Evolutionary conservation across 30 jellyfish, hydroid and myxozoan species (phyloP), one percentile per base, ranked within the genome.

Genomic region (Clytia hemisphaerica): DNA sequence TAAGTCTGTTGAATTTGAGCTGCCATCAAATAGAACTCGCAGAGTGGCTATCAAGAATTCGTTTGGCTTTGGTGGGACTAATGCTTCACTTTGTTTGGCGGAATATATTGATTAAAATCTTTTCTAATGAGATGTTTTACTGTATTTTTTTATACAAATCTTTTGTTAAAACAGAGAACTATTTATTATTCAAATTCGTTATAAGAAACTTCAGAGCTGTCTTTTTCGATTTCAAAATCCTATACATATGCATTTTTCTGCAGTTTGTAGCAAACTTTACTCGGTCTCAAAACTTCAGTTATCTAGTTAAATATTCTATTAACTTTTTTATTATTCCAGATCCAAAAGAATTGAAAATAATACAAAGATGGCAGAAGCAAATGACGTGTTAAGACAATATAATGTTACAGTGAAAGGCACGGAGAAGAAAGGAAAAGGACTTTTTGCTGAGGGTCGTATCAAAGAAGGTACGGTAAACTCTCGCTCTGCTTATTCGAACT

Each of bases 21-120:
- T 47, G 4, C 16, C 18, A 19, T 29, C 9, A 21, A 45, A 44
- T 48, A 82, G 87, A 61, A 29, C 29, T 5, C 68, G 97, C 14
- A 75, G 92, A 45, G 51, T 88, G 42, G 99, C 99, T 5, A 18
- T 90, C 55, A 69, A 80, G 21, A 90, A 90, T 69, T 82, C 95
- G 7, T 90, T 90, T 57, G 99, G 99, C 2, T 90, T 90, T 83
- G 99, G 99, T 57, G 99, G 99, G 26, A 77, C 95, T 3, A 90
- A 90, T 58, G 99, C 99, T 3, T 46, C 92, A 26, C 62, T 90
- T 22, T 88, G 94, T 67, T 79, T 88, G 34, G 96, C 94, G 16
- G 94, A 72, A 32, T 24, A 66, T 27, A 29, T 27, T 7, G 45
- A 4, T 27, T 7, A 28, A 61, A 9, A 34, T 2, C 26, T 1